These are phyloP conservation scores for Zelostemma sp. DNA, from an alignment of 1,140 invertebrate species.

Conservation along the genomic window DNA sequence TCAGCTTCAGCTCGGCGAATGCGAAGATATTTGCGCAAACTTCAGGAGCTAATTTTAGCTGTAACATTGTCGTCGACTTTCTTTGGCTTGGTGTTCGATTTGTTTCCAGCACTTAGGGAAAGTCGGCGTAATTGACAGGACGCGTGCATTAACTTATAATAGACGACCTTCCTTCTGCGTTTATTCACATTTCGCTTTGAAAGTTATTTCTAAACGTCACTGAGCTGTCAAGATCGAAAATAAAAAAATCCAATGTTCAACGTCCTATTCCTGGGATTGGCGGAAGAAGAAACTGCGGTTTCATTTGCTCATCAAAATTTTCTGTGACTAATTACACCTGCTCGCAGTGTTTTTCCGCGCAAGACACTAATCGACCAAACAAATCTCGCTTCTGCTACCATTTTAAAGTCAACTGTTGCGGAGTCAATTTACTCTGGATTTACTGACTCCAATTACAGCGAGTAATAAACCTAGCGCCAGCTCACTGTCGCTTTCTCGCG, in stretches of 20 bases:
- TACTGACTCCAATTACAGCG: conserved; percentile 36
- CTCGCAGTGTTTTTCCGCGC: conserved; percentile 6
- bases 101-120: conserved; percentile 12
- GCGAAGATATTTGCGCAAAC: too few relatives aligned
- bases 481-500: conserved; percentile 42
- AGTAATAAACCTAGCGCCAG: conserved; percentile 35
- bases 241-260: neutral
- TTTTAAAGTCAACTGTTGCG: conserved; percentile 32
- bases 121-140: conserved; percentile 27
- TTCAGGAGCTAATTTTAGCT: conserved; percentile 28
- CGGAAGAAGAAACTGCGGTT: neutral
- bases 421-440: conserved; percentile 39
- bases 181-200: neutral
- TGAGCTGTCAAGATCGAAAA: conserved; percentile 20
- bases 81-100: conserved; percentile 16
- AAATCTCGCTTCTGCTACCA: conserved; percentile 28
- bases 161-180: conserved; percentile 23
- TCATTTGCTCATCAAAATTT: neutral
- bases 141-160: conserved; percentile 21
- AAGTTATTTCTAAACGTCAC: neutral
- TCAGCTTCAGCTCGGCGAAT: neutral
- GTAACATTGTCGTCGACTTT: conserved; percentile 28
- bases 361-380: conserved; percentile 6
- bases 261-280: neutral
- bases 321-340: neutral